Base-by-base conservation (phyloP, 2,113 vertebrate genomes). In the Dryoscopus gambensis region DNA sequence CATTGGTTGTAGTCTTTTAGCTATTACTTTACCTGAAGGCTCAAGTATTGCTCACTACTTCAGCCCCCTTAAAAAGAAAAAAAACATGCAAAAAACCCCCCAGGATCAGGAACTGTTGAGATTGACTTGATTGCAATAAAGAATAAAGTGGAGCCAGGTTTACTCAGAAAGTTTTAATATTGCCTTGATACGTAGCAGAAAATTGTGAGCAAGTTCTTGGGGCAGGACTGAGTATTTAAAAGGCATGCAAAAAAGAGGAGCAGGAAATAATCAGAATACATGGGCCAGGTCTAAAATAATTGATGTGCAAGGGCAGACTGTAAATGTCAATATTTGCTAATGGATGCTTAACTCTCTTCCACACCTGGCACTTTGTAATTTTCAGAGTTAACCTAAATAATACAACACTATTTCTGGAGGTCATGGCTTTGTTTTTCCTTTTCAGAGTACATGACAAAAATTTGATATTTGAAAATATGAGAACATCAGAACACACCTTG, bases 21-120 rank as follows among this genome's bases (percentile, higher is more conserved):
- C 9, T 69, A 13, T 52, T 65, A 37, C 3, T 62, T 79, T 63
- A 18, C 22, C 20, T 13, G 18, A 53, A 78, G 13, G 6, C 28
- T 73, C 28, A 57, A 82, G 33, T 67, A 39, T 23, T 85, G 12
- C 31, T 71, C 15, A n/a, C 4, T 28, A 9, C 12, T 87, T 71
- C 7, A 5, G 12, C 9, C 8, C 80, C 44, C 35, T 57, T 67
- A 39, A 79, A 70, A 87, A n/a, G n/a, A 68, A 82, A 49, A 40
- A 42, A 42, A 42, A 11, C 1, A 21, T 5, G 2, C 21, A 9
- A 55, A 83, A 53, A 53, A 8, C 0, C 14, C 6, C 21, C 6
- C 30, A 60, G 8, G 13, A 53, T 53, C 4, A 27, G 17, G 22
- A 74, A 47, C 6, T 90, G 13, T 6, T 55, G 42, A 79, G 18